Percentiles rank a stretch among this genome's conserved stretches.
phyloP scores from a whole-genome alignment of 2,888 invertebrate genomes.

The Hedychridium roseum region DNA sequence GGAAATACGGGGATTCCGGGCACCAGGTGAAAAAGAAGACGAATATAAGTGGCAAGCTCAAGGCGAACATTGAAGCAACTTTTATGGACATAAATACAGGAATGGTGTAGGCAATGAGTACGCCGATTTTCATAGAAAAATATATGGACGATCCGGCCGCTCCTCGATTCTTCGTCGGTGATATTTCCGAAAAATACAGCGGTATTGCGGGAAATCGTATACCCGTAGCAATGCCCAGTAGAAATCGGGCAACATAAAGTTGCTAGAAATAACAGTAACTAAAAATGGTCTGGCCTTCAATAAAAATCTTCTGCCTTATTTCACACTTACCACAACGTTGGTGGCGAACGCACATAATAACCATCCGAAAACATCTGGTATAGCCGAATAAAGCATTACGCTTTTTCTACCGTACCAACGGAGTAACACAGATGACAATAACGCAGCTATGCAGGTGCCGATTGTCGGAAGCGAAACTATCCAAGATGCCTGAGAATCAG shows the following conservation, averaged over 20 bases:
- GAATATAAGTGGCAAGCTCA: neutral
- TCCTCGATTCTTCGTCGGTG: slow-evolving; percentile 3
- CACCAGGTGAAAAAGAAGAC: neutral
- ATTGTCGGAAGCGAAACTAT: slow-evolving; percentile 27
- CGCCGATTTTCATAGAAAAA: neutral
- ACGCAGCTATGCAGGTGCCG: slow-evolving; percentile 25
- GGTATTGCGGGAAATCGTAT: neutral
- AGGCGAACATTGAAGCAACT: neutral
- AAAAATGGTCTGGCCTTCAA: too few species aligned
- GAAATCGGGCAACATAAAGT: neutral
- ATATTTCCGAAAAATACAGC: slow-evolving; percentile 4
- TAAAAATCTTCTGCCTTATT: too few species aligned
- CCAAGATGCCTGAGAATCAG: slow-evolving; percentile 27
- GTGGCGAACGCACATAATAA: slow-evolving; percentile 13
- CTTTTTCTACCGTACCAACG: slow-evolving; percentile 23
- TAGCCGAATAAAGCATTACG: slow-evolving; percentile 20
- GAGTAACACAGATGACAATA: slow-evolving; percentile 22
- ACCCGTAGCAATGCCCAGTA: neutral
- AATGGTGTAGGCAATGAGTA: neutral
- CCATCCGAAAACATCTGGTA: slow-evolving; percentile 23
- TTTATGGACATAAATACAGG: neutral
- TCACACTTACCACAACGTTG: slow-evolving; percentile 14
- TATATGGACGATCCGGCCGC: neutral
- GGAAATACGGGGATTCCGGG: slow-evolving; percentile 5
- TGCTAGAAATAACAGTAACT: too few species aligned